Evolutionary conservation across 1,140 invertebrate species (phyloP).

Genomic region (Diprion similis): DNA sequence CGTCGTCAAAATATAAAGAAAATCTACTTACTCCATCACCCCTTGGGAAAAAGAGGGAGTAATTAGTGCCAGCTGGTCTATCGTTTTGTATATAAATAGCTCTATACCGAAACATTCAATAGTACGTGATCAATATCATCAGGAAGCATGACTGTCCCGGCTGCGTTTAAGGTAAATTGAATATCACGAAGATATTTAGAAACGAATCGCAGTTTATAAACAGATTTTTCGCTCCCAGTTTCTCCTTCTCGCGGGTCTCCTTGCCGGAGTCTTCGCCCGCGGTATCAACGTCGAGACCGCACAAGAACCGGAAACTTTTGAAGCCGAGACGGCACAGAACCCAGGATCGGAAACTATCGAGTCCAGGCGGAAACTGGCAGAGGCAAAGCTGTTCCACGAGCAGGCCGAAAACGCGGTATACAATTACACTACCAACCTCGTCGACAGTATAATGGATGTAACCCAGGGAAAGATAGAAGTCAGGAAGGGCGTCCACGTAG

Average conservation of each 20-base stretch:
- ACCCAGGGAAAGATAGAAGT: slow-evolving; percentile 58
- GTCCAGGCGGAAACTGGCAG: neutral
- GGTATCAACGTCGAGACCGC: no score
- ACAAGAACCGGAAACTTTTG: no score
- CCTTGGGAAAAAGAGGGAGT: no score
- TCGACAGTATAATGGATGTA: slow-evolving; percentile 63
- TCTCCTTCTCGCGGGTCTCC: neutral
- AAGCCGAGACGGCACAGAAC: neutral
- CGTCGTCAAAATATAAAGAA: no score
- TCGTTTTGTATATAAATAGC: no score
- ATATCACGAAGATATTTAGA: neutral
- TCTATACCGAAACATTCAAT: no score
- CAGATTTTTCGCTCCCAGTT: neutral
- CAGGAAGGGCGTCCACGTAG: slow-evolving; percentile 60
- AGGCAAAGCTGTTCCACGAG: neutral
- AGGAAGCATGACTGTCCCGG: neutral
- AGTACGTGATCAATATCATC: no score
- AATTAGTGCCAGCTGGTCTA: no score
- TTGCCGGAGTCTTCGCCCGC: neutral
- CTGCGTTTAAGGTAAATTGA: neutral
- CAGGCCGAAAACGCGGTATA: slow-evolving; percentile 54
- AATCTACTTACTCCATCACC: no score
- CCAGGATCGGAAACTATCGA: no score
- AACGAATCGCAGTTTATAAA: neutral
- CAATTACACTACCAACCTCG: slow-evolving; percentile 55